Conservation (phyloP, 2,113 vertebrate species). For the cattle (Bos taurus) region ARS-UCD2.0 NC_037334.1:71070001-71070500, state of each 20-base stretch:
- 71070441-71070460: not conserved
- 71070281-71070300: not conserved
- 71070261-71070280: not conserved
- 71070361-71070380: not conserved
- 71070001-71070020: not conserved
- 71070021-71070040: not conserved
- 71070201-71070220: not conserved
- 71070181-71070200: not conserved
- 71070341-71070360: fast-evolving
- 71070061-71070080: not conserved
- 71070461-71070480: not conserved
- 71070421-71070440: not conserved
- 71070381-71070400: not conserved
- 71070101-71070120: not conserved
- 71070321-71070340: not conserved
- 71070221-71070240: not conserved
- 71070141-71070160: not conserved
- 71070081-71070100: not conserved
- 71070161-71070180: not conserved
- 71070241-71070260: not conserved
- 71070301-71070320: not conserved
- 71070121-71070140: not conserved
- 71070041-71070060: not conserved
- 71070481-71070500: not conserved
- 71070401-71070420: not conserved